Evolutionary conservation across 2,797 vertebrate genomes (phyloP).

Genomic region (Cygnus olor): DNA sequence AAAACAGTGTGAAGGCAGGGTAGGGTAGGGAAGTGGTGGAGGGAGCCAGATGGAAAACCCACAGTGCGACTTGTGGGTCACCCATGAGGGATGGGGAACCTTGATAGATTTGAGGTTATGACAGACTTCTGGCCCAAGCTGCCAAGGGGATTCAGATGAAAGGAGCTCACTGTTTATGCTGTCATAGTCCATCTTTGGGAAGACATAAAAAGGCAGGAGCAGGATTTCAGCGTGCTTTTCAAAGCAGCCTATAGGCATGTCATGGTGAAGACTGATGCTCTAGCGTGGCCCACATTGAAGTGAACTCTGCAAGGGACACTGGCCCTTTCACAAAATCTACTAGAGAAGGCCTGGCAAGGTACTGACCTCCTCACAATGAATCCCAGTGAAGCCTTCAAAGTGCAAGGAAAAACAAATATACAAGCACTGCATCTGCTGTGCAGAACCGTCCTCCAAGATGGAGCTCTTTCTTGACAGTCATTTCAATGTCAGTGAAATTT

Average conservation of each 20-base stretch:
- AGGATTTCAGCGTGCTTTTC: background rate
- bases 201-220: background rate
- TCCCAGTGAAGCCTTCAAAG: background rate
- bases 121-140: background rate
- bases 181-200: background rate
- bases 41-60: background rate
- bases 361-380: background rate
- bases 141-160: background rate
- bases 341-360: background rate
- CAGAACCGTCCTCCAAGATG: background rate
- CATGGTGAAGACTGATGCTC: rapidly evolving
- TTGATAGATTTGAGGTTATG: background rate
- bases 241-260: background rate
- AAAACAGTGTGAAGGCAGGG: background rate
- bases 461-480: background rate
- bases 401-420: background rate
- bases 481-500: background rate
- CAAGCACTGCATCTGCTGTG: background rate
- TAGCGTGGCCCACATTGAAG: rapidly evolving
- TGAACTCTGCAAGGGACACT: rapidly evolving
- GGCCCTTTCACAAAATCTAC: background rate
- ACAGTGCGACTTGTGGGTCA: background rate
- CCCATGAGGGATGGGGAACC: rapidly evolving
- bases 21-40: background rate
- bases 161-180: background rate